phyloP scores from a whole-genome alignment of 2,888 invertebrate genomes.

The Podotricha telesiphe region DNA sequence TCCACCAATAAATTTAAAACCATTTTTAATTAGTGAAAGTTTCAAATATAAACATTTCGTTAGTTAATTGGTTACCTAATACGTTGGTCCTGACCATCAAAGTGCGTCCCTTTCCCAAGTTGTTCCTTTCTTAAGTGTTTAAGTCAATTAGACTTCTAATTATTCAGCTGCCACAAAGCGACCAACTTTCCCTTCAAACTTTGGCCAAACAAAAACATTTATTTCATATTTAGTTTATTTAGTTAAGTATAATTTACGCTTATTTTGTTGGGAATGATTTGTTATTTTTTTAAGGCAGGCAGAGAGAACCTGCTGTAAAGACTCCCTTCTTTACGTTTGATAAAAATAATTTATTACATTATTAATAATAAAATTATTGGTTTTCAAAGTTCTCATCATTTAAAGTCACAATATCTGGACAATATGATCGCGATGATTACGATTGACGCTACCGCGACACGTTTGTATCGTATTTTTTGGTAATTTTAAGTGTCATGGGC shows the following conservation, averaged over 20 bases:
- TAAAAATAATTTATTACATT: no score
- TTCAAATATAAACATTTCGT: constrained; percentile 11
- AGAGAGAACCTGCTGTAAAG: no score
- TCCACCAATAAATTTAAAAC: background rate
- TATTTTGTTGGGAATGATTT: background rate
- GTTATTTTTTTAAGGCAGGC: background rate
- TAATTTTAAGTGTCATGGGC: no score
- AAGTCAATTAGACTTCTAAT: constrained; percentile 26
- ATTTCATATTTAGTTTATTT: background rate
- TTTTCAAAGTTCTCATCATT: no score
- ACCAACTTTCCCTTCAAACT: constrained; percentile 26
- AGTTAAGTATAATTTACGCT: background rate
- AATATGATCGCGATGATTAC: no score
- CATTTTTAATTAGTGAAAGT: constrained; percentile 13
- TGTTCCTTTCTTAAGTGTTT: constrained; percentile 27
- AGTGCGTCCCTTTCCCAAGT: constrained; percentile 4
- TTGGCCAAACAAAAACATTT: constrained; percentile 10
- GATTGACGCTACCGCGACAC: no score
- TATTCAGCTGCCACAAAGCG: constrained; percentile 26
- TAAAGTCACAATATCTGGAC: no score
- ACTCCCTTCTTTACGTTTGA: no score
- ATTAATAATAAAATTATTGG: no score
- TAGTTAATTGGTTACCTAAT: constrained; percentile 21
- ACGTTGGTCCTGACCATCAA: constrained; percentile 20
- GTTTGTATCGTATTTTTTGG: no score